Percentiles rank a stretch among this genome's conserved stretches.
These are phyloP conservation scores for Cepaea hortensis DNA, from an alignment of 2,888 invertebrate genomes.

Conservation along the genomic window DNA sequence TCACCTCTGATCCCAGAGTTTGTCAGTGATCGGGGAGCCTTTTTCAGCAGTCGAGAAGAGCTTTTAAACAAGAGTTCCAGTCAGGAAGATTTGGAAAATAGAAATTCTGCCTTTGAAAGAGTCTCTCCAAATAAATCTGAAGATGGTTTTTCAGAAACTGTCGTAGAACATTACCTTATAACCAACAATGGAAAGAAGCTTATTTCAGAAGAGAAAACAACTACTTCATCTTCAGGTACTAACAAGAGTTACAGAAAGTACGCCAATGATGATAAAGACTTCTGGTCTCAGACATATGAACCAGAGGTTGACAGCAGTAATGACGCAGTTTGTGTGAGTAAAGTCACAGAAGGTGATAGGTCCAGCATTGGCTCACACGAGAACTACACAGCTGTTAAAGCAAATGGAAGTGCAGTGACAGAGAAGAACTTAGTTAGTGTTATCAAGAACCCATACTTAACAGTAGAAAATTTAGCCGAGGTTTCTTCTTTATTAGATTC, in stretches of 20 bases:
- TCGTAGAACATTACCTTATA: conserved; percentile 35
- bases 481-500: conserved; percentile 30
- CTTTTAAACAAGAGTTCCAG: conserved; percentile 4
- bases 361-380: not conserved
- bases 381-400: not conserved
- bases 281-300: not conserved
- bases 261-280: not conserved
- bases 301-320: not conserved
- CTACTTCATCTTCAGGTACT: conserved; percentile 17
- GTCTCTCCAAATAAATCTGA: conserved; percentile 21
- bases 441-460: conserved; percentile 43
- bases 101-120: conserved; percentile 15
- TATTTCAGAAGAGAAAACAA: conserved; percentile 40
- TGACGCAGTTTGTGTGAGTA: not conserved
- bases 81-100: conserved; percentile 27
- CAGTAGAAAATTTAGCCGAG: conserved; percentile 43
- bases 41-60: conserved; percentile 7
- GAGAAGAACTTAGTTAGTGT: conserved; percentile 26
- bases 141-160: conserved; percentile 34
- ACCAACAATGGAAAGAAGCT: conserved; percentile 38
- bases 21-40: not conserved
- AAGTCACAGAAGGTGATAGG: not conserved
- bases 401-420: not conserved
- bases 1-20: not conserved
- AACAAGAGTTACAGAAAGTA: conserved; percentile 17